Conservation (phyloP, 2,888 invertebrate genomes). For the Gonocerus acuteangulatus region DNA sequence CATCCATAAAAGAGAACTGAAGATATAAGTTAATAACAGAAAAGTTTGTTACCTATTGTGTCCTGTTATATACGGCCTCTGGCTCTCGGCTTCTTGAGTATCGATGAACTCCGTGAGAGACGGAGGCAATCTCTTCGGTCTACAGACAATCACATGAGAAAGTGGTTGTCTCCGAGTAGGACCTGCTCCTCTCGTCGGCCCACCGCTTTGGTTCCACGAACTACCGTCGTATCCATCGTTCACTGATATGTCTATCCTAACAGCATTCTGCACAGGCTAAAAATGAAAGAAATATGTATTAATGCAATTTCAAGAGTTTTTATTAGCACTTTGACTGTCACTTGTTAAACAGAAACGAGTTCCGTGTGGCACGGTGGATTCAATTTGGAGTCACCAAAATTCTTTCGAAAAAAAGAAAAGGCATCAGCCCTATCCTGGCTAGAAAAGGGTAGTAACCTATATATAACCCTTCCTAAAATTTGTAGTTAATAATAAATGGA, state of each 20-base stretch:
- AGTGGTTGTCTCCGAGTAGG: slow-evolving; percentile 67
- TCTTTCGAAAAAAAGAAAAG: too few relatives aligned
- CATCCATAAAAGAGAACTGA: too few relatives aligned
- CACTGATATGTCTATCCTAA: slow-evolving; percentile 88
- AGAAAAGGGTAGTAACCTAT: too few relatives aligned
- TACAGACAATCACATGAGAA: slow-evolving; percentile 70
- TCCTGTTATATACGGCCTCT: slow-evolving; percentile 81
- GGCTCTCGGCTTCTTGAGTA: slow-evolving; percentile 76
- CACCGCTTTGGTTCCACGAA: slow-evolving; percentile 85
- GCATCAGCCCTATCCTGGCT: too few relatives aligned
- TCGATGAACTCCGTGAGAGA: slow-evolving; percentile 80
- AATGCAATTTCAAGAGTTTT: neutral
- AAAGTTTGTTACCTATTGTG: slow-evolving; percentile 66
- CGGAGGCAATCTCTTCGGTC: slow-evolving; percentile 57
- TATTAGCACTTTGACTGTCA: too few relatives aligned
- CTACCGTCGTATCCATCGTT: slow-evolving; percentile 93
- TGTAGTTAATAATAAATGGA: too few relatives aligned
- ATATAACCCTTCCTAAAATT: too few relatives aligned
- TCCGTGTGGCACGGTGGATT: too few relatives aligned
- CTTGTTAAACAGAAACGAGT: too few relatives aligned
- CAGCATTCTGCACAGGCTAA: slow-evolving; percentile 66
- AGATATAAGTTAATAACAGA: too few relatives aligned
- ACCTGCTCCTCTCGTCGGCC: slow-evolving; percentile 58
- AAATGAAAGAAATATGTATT: neutral
- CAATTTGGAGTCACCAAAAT: too few relatives aligned